A percentile compares a stretch with the other conserved stretches of the same genome.
These are phyloP conservation scores for Asbolus verrucosus DNA, from an alignment of 1,140 invertebrate species.

Conservation along the genomic window DNA sequence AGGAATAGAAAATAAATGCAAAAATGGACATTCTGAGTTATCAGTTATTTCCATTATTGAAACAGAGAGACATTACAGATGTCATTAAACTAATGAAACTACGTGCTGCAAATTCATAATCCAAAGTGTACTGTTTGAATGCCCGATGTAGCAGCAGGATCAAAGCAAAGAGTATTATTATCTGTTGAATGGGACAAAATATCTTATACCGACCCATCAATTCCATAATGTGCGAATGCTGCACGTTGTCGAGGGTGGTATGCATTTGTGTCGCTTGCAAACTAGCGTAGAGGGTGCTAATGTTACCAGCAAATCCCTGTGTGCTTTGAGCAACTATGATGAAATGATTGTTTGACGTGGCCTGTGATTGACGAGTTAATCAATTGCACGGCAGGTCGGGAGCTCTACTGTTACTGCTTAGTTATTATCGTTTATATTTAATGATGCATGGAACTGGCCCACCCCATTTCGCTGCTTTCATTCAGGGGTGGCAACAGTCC, in stretches of 20 bases:
- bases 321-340: conserved; percentile 39
- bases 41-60: too few species aligned
- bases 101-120: conserved; percentile 35
- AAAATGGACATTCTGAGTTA: too few species aligned
- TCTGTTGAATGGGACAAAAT: conserved; percentile 16
- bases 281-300: conserved; percentile 29
- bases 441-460: conserved; percentile 34
- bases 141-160: not conserved
- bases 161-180: conserved; percentile 29
- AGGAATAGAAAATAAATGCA: too few species aligned
- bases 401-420: conserved; percentile 23
- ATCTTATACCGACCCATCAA: conserved; percentile 25
- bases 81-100: too few species aligned
- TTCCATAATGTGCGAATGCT: conserved; percentile 15
- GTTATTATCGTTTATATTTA: conserved; percentile 50
- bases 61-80: too few species aligned
- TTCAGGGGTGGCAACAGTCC: too few species aligned
- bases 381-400: conserved; percentile 43
- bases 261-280: conserved; percentile 27
- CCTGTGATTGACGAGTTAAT: conserved; percentile 52
- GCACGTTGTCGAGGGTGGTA: conserved; percentile 24
- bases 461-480: conserved; percentile 11
- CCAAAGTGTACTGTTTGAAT: too few species aligned
- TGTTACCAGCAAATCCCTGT: conserved; percentile 22
- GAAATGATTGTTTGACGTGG: conserved; percentile 48